Evolutionary conservation across 1,140 invertebrate genomes (phyloP).

Genomic region (Drosophila prosaltans): DNA sequence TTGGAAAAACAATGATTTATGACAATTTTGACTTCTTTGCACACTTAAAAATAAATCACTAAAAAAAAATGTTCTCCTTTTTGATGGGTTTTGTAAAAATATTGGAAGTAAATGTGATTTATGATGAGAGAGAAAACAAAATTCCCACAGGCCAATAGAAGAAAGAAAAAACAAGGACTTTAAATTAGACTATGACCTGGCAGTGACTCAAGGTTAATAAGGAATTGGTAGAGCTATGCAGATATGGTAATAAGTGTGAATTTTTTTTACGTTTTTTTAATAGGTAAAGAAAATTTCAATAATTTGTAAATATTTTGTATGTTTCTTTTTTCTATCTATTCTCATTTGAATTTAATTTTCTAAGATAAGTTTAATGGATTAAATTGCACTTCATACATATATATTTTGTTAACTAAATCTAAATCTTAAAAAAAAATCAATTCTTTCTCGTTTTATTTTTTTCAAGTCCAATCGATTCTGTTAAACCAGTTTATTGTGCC

Average conservation of each 20-base stretch:
- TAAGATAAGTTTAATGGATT: no score
- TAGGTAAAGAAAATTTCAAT: no score
- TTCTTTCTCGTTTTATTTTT: neutral
- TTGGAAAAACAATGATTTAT: constrained; percentile 61
- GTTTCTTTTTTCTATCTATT: no score
- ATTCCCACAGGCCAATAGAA: neutral
- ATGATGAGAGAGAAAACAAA: constrained; percentile 30
- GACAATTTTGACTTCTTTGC: constrained; percentile 73
- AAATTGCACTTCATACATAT: constrained; percentile 1
- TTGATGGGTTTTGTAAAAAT: constrained; percentile 77
- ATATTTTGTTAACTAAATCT: neutral
- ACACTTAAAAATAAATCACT: constrained; percentile 68
- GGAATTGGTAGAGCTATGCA: no score
- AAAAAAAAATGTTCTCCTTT: constrained; percentile 51
- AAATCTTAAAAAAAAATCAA: neutral
- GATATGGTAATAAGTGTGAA: no score
- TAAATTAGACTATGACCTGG: neutral
- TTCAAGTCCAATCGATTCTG: neutral
- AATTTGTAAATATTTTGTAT: no score
- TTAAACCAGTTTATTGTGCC: constrained; percentile 26
- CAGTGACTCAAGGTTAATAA: neutral
- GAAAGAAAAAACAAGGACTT: neutral
- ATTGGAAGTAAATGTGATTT: constrained; percentile 74
- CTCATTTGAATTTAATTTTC: no score
- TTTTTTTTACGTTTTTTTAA: no score